phyloP scores from a whole-genome alignment of 2,888 invertebrate species.

The Hoplodrina ambigua region DNA sequence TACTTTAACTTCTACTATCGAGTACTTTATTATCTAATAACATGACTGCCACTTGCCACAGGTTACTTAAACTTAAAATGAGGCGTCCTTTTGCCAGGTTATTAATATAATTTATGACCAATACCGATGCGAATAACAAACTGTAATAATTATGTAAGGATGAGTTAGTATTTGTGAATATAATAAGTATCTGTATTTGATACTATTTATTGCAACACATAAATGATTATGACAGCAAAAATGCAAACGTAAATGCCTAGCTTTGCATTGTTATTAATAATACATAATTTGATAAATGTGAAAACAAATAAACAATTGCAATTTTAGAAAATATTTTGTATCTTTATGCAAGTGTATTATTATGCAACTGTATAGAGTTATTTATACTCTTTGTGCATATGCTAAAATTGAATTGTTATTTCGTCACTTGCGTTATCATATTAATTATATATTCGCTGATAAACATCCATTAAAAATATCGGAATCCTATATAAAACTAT shows the following conservation, averaged over 20 bases:
- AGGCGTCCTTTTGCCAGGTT: no score
- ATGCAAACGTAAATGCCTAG: background rate
- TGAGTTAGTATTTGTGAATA: background rate
- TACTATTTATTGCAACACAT: conserved; percentile 4
- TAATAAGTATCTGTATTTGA: background rate
- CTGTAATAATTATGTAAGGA: background rate
- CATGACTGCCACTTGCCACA: no score
- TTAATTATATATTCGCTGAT: no score
- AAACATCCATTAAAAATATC: background rate
- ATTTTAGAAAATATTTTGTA: background rate
- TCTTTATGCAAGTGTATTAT: background rate
- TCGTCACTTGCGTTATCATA: no score
- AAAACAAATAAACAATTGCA: background rate
- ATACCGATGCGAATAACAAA: conserved; percentile 7
- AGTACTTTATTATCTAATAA: no score
- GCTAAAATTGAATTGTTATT: no score
- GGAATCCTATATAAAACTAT: background rate
- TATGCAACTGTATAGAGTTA: background rate
- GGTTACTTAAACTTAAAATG: conserved; percentile 7
- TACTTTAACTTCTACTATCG: no score
- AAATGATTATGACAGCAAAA: background rate
- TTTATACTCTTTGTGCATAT: background rate
- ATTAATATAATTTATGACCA: no score
- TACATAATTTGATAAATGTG: no score
- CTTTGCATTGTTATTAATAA: conserved; percentile 10